Evolutionary conservation across 1,140 invertebrate species (phyloP), one percentile per base, ranked within the genome.

Genomic region (Conus betulinus): DNA sequence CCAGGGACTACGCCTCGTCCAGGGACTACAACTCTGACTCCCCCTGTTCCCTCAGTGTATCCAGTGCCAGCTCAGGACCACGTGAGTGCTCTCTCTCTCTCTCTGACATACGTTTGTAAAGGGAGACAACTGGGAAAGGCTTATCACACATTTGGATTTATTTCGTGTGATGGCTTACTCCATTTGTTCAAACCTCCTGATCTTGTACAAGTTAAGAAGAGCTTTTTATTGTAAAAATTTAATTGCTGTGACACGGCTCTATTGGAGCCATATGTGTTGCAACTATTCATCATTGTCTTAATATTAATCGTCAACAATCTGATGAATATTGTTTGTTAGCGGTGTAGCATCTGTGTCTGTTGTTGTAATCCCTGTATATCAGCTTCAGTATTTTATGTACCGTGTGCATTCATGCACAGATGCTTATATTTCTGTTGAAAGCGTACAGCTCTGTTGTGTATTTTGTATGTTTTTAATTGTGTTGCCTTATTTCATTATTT

Each of bases 21-120:
- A 82, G 89, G 27, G 93, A 57, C 51, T 92, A 92, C 79, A 90
- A 92, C 71, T 93, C 93, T 3, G 93, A 94, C 90, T 94, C 93
- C 0, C 93, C 93, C 13, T 89, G 94, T 23, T 95, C 94, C 3
- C 92, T 94, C 89, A 95, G 94, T 88, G 90, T 94, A 51, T 94
- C 94, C 84, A 95, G 94, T 90, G 90, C 89, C 60, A 92, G 93
- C 63, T 94, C 94, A 15, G 92, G 92, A 0, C 91, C 93, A 90
- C 92, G 94, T 94, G 89, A 92, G 91, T 89, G 51, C 15, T 85
- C 67, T 85, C 17, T 25, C 52, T 67, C 5, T n/a, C 23, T 84
- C 8, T 27, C 55, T 84, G 39, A 39, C 39, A 39, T 39, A 39
- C 39, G 39, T 39, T 39, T 39, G 39, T 39, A 39, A 39, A 39